These are phyloP conservation scores for Perodicticus potto DNA, from an alignment of 2,797 vertebrate species.

Conservation along the genomic window DNA sequence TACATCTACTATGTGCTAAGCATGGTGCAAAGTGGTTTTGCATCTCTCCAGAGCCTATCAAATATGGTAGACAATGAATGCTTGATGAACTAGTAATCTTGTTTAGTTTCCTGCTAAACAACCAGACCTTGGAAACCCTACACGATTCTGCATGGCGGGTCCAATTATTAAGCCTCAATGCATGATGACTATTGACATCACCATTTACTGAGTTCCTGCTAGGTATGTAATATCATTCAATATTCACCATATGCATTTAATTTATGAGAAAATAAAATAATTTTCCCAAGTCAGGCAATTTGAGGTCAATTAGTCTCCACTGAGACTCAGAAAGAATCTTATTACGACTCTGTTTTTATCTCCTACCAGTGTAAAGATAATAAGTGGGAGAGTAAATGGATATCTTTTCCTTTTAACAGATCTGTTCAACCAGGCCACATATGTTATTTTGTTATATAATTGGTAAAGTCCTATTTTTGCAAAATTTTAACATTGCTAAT, in stretches of 20 bases:
- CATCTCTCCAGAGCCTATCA: background rate
- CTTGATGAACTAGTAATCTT: background rate
- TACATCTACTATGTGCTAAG: background rate
- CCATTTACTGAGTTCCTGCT: background rate
- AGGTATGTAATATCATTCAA: background rate
- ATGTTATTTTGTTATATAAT: constrained; percentile 2
- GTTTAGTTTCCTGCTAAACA: background rate
- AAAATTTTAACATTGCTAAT: background rate
- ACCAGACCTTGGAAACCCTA: background rate
- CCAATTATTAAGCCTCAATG: background rate
- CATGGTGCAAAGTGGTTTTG: background rate
- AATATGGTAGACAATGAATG: background rate
- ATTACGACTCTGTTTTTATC: background rate
- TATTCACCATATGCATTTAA: background rate
- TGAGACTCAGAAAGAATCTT: background rate
- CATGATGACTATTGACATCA: no score
- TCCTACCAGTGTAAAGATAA: background rate
- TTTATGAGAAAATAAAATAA: constrained; percentile 40
- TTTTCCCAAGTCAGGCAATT: background rate
- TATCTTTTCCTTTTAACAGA: background rate
- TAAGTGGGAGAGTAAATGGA: background rate
- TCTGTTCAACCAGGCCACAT: background rate
- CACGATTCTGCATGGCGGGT: background rate
- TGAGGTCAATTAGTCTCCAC: background rate
- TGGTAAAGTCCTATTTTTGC: background rate